Percentiles rank a stretch among this genome's conserved stretches.
Evolutionary conservation across 2,113 vertebrate genomes (phyloP).

Genomic region (Conger conger): DNA sequence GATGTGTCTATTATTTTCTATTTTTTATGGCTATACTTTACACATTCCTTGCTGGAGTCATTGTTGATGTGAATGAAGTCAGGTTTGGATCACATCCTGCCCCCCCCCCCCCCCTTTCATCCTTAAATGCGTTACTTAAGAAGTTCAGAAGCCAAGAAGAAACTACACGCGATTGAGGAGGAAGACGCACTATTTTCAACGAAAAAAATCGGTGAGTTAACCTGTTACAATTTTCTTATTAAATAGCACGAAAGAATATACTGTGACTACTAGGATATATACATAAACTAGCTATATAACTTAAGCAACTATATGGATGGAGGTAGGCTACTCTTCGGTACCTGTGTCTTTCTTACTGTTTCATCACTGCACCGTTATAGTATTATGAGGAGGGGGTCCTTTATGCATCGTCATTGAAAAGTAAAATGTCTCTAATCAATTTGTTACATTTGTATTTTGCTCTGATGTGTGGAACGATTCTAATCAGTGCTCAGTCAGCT

Average conservation of each 20-base stretch:
- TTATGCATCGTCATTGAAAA: background rate
- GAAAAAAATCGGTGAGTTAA: conserved; percentile 13
- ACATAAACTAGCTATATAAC: background rate
- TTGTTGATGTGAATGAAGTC: conserved; percentile 23
- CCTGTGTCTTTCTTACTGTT: too few relatives aligned
- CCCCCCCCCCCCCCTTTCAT: background rate
- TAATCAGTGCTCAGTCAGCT: background rate
- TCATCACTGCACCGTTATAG: too few relatives aligned
- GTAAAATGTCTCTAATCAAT: background rate
- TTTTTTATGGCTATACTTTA: background rate
- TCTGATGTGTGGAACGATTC: background rate
- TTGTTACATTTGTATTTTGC: background rate
- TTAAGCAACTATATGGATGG: background rate
- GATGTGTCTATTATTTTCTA: too few relatives aligned
- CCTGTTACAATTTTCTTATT: background rate
- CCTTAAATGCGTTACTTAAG: conserved; percentile 3
- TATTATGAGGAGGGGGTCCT: too few relatives aligned
- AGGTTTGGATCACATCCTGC: background rate
- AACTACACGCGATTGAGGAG: background rate
- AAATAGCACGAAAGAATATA: background rate
- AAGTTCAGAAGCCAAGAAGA: background rate
- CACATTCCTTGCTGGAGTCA: conserved; percentile 10
- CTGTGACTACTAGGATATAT: background rate
- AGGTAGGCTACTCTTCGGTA: too few relatives aligned
- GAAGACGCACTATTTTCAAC: background rate